Conservation (phyloP, 2,113 vertebrate genomes). For the Genyomyrus donnyi region DNA sequence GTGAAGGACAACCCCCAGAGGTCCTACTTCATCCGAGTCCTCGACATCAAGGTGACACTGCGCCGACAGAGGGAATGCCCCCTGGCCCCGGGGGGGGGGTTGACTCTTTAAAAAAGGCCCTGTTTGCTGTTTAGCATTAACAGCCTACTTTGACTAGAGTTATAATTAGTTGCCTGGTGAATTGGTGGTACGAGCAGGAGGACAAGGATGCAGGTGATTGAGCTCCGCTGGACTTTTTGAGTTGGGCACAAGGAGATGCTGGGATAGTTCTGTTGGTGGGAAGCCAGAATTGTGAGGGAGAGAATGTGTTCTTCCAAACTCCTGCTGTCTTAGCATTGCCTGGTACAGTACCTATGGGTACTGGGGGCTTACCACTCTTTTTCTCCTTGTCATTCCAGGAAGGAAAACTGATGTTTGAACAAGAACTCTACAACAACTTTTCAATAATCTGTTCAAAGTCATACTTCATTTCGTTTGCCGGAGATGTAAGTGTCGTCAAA, state of each 20-base stretch:
- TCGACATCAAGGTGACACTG: slow-evolving; percentile 60
- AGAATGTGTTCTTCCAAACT: not conserved
- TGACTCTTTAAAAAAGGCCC: not conserved
- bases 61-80: no score
- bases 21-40: slow-evolving; percentile 95
- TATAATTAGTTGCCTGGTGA: not conserved
- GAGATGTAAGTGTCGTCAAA: slow-evolving; percentile 67
- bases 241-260: not conserved
- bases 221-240: not conserved
- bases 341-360: not conserved
- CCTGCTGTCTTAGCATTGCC: not conserved
- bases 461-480: slow-evolving; percentile 95
- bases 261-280: not conserved
- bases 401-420: slow-evolving; percentile 86
- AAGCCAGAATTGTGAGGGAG: not conserved
- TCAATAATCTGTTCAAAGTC: slow-evolving; percentile 81
- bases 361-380: not conserved
- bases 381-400: slow-evolving; percentile 61
- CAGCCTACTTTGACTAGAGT: not conserved
- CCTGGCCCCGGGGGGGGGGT: not conserved
- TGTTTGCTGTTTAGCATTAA: not conserved
- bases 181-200: not conserved
- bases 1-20: slow-evolving; percentile 98
- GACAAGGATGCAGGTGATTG: not conserved
- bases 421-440: slow-evolving; percentile 97